Evolutionary conservation across 2,113 vertebrate genomes (phyloP), one percentile per base, ranked within the genome.

Genomic region (Spermophilus dauricus): DNA sequence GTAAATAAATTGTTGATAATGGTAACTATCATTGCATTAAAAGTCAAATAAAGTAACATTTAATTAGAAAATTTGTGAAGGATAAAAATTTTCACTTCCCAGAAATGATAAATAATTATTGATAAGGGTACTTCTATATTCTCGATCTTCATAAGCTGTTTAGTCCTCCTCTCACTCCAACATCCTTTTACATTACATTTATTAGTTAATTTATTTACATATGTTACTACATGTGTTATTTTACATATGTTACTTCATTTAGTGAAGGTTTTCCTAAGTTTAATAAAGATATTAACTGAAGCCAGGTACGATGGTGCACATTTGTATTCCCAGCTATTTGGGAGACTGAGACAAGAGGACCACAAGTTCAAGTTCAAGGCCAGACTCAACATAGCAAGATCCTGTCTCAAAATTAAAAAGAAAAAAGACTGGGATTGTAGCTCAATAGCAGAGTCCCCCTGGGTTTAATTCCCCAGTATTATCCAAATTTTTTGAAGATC

Each of bases 11-110:
- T 87, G 20, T 61, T 92, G 30, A 20, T 82, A 42, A 61, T 76
- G 34, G 53, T 65, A 58, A 87, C 24, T 67, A 83, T 53, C 30
- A 63, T 77, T 77, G 78, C 13, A 75, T 16, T 73, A 90, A 70
- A 69, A 76, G 63, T 96, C 61, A 96, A 87, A 61, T 87, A 77
- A 73, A 87, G 26, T 81, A 92, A 17, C 18, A 30, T 69, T 89
- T 91, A 69, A 42, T 89, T 95, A 39, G 63, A 69, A 96, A 86
- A 63, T 22, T 91, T 58, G 8, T 61, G 13, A 78, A 73, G 86
- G 18, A 63, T 37, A 70, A 89, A 81, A 91, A 14, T 61, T 65
- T 75, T 1, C 24, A 53, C 51, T 80, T 83, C 24, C 24, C 4
- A 87, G 28, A 30, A 89, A 65, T 16, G 10, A 67, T 61, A 34